Base-by-base conservation (phyloP, 2,888 invertebrate genomes). In the Hemicrepidius hirtus region DNA sequence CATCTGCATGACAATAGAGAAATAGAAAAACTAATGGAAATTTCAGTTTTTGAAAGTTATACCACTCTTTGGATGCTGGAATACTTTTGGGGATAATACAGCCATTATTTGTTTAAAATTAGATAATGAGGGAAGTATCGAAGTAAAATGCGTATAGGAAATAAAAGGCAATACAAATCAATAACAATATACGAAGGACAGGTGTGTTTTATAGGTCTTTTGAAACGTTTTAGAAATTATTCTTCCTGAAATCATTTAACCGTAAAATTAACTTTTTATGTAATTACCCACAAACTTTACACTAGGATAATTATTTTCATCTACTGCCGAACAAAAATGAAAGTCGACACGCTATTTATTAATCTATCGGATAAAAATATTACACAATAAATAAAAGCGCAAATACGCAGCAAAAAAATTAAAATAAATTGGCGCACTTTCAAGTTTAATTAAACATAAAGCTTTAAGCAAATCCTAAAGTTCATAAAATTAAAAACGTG, bases 181-280 rank as follows among this genome's bases (percentile, higher is more conserved):
- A 16, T 41, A 41, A 13, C 37, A 41, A 41, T 41, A 7, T 6
- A 32, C 9, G 32, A 32, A 32, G 32, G 32, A 44, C 13, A 16
- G 16, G 44, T 13, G 44, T 44, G 44, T 12, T 24, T 24, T 24
- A 24, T 5, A 24, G 5, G 24, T n/a, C 24, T 49, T 64, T 64
- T 32, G 35, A 41, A 53, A 53, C 10, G 5, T 9, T 49, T 49
- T 65, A 24, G 28, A 20, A 41, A 53, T 57, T 35, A 32, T 60
- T 32, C 68, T 69, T 69, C 68, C 68, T 62, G 62, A 53, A 68
- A 40, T 37, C 46, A 55, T 28, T 63, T 63, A 44, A 69, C 40
- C 68, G 41, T 69, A 63, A 69, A 62, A 62, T 69, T 24, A 62
- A 16, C 16, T 21, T n/a, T 62, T 69, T 69, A 53, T 40, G 62